phyloP scores from a whole-genome alignment of 2,113 vertebrate genomes.

The Halichoerus grypus region DNA sequence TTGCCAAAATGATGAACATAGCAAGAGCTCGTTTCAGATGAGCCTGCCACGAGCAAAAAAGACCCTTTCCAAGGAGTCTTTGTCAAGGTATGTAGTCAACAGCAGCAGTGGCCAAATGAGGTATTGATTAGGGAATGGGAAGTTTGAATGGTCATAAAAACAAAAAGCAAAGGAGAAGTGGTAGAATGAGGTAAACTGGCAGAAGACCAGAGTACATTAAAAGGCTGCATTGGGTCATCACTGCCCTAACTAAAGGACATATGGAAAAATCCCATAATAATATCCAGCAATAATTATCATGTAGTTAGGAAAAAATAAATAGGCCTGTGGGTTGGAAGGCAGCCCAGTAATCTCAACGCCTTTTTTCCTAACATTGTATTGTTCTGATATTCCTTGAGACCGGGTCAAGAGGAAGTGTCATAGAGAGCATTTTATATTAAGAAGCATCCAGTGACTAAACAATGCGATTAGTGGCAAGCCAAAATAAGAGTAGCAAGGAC shows the following conservation, averaged over 20 bases:
- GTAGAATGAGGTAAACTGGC: slow-evolving; percentile 62
- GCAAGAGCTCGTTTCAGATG: slow-evolving; percentile 67
- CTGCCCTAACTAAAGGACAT: slow-evolving; percentile 64
- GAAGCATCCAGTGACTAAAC: slow-evolving; percentile 52
- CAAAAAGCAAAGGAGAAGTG: slow-evolving; percentile 18
- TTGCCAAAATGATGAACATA: slow-evolving; percentile 76
- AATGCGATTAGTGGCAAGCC: background rate
- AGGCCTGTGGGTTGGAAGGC: slow-evolving; percentile 58
- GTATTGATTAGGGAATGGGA: slow-evolving; percentile 56
- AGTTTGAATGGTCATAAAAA: slow-evolving; percentile 62
- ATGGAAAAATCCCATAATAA: slow-evolving; percentile 79
- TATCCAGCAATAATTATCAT: slow-evolving; percentile 67
- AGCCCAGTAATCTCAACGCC: slow-evolving; percentile 61
- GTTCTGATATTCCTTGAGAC: slow-evolving; percentile 54
- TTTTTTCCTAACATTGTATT: slow-evolving; percentile 61
- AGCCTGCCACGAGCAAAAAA: slow-evolving; percentile 45
- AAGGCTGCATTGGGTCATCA: slow-evolving; percentile 31
- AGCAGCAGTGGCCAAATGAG: slow-evolving; percentile 29
- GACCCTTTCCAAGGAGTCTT: slow-evolving; percentile 56
- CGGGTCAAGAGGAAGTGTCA: slow-evolving; percentile 63
- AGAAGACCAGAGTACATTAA: slow-evolving; percentile 54
- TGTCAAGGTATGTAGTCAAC: slow-evolving; percentile 31
- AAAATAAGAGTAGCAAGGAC: background rate
- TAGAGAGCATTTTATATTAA: slow-evolving; percentile 60
- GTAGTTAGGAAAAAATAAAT: slow-evolving; percentile 78